phyloP scores from a whole-genome alignment of 2,888 invertebrate species.

The Lasioglossum lativentre region DNA sequence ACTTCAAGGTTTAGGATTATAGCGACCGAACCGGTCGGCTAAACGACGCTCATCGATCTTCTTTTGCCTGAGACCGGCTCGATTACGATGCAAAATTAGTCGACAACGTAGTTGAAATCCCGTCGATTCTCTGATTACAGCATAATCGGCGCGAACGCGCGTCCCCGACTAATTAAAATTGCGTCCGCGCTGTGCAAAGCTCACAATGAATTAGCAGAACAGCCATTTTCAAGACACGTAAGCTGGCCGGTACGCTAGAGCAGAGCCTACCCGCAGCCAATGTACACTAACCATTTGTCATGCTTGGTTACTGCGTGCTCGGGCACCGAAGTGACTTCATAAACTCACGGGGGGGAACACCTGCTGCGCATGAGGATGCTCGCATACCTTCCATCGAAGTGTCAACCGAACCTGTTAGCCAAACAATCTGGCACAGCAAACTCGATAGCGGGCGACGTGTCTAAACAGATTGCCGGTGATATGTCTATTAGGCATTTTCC shows the following conservation, averaged over 20 bases:
- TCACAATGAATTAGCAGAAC: constrained; percentile 49
- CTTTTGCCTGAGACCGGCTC: not conserved
- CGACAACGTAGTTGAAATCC: constrained; percentile 1
- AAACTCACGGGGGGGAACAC: constrained; percentile 68
- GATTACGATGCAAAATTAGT: not conserved
- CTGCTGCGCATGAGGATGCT: constrained; percentile 68
- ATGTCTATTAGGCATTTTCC: constrained; percentile 5
- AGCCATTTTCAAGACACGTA: constrained; percentile 55
- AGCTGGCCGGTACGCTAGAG: constrained; percentile 49
- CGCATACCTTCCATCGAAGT: constrained; percentile 63
- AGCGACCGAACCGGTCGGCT: not conserved
- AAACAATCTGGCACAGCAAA: constrained; percentile 62
- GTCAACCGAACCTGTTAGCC: constrained; percentile 67
- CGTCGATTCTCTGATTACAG: constrained; percentile 3
- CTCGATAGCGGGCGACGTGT: constrained; percentile 18
- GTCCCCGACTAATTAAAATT: constrained; percentile 61
- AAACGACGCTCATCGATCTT: not conserved
- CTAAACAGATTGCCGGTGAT: constrained; percentile 32
- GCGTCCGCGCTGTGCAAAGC: constrained; percentile 38
- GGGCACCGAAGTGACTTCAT: constrained; percentile 69
- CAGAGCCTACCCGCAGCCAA: constrained; percentile 55
- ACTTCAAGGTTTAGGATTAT: not conserved
- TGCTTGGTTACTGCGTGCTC: constrained; percentile 66
- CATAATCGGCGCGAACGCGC: constrained; percentile 38
- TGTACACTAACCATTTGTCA: constrained; percentile 72